A percentile compares a stretch with the other conserved stretches of the same genome.
Evolutionary conservation across 2,113 vertebrate species (phyloP).

Genomic region (Oncorhynchus mykiss): DNA sequence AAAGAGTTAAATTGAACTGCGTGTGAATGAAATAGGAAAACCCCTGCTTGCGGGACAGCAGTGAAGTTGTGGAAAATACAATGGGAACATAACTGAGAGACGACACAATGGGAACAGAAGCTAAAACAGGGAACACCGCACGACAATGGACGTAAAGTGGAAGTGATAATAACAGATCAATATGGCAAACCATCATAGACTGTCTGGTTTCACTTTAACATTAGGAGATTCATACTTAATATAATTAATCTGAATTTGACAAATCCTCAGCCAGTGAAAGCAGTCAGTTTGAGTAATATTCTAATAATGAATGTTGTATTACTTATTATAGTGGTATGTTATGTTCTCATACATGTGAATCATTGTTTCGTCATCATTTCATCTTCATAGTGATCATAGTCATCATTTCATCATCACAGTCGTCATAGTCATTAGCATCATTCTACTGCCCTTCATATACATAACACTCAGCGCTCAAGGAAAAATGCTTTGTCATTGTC

Average conservation of each 20-base stretch:
- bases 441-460: not conserved
- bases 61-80: slow-evolving; percentile 70
- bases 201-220: slow-evolving; percentile 51
- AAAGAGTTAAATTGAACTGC: slow-evolving; percentile 6
- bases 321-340: slow-evolving; percentile 24
- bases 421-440: not conserved
- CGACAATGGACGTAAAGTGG: slow-evolving; percentile 26
- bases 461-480: not conserved
- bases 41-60: slow-evolving; percentile 37
- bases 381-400: not conserved
- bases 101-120: slow-evolving; percentile 66
- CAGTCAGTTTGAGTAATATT: slow-evolving; percentile 32
- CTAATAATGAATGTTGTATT: slow-evolving; percentile 43
- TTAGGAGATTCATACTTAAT: not conserved
- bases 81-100: slow-evolving; percentile 48
- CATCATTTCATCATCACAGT: too few relatives aligned
- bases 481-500: not conserved
- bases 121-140: slow-evolving; percentile 40
- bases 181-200: slow-evolving; percentile 29
- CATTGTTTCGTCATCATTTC: slow-evolving; percentile 11
- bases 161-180: slow-evolving; percentile 26
- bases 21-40: slow-evolving; percentile 37
- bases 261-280: slow-evolving; percentile 52
- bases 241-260: slow-evolving; percentile 27
- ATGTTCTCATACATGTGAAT: not conserved